A percentile compares a stretch with the other conserved stretches of the same genome.
phyloP scores from a whole-genome alignment of 2,113 vertebrate species.

The Nycticorax nycticorax region DNA sequence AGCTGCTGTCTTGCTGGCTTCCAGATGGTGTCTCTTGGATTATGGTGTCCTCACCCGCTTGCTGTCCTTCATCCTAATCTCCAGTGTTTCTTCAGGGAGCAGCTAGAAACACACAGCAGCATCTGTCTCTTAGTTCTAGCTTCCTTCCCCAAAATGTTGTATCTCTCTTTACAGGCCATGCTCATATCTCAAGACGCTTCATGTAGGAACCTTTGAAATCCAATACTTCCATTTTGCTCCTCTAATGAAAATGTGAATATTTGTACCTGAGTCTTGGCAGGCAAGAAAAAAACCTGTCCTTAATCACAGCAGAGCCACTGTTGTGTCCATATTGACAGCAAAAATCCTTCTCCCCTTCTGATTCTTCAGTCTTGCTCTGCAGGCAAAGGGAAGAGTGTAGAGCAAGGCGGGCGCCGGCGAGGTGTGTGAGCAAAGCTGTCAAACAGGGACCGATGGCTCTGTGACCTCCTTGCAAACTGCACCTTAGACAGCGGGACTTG shows the following conservation, averaged over 20 bases:
- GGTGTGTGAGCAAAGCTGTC: neutral
- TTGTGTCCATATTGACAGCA: neutral
- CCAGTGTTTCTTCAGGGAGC: neutral
- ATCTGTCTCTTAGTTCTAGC: neutral
- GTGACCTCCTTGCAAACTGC: neutral
- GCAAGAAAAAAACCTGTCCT: neutral
- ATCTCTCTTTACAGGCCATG: fast-evolving
- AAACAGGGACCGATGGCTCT: neutral
- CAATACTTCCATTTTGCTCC: neutral
- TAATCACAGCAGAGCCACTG: neutral
- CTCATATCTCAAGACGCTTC: neutral
- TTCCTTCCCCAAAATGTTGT: neutral
- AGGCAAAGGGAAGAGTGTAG: neutral
- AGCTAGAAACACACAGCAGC: neutral
- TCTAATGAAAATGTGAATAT: neutral
- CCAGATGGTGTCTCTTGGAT: neutral
- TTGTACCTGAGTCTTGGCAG: neutral
- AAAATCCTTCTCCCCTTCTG: neutral
- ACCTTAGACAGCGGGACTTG: neutral
- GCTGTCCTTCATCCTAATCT: neutral
- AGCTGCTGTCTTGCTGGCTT: neutral
- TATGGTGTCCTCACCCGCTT: neutral
- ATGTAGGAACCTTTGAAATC: neutral
- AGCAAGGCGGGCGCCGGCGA: fast-evolving
- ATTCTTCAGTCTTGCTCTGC: neutral